Conservation (phyloP, 2,113 vertebrate species). For the Catharus minimus region DNA sequence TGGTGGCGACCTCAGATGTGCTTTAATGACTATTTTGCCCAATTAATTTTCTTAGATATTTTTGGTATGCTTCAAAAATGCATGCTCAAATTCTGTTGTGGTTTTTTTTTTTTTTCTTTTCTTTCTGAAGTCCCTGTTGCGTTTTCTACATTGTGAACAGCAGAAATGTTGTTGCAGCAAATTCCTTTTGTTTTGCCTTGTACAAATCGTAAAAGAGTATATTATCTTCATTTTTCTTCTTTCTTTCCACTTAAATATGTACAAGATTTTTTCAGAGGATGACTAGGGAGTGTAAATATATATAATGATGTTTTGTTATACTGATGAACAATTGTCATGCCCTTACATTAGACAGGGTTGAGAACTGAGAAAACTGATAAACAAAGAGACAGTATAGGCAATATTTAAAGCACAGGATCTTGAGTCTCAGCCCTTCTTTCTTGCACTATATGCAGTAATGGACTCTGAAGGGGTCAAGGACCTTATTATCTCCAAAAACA, state of each 20-base stretch:
- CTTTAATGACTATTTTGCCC: constrained; percentile 11
- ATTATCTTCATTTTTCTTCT: constrained; percentile 57
- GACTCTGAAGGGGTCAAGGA: background rate
- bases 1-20: background rate
- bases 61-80: constrained; percentile 4
- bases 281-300: constrained; percentile 10
- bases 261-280: background rate
- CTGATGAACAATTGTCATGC: constrained; percentile 31
- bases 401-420: background rate
- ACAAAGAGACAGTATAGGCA: background rate
- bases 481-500: background rate
- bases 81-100: background rate
- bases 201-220: background rate
- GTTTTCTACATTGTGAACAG: background rate
- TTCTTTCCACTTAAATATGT: constrained; percentile 29
- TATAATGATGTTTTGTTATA: background rate
- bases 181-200: constrained; percentile 22
- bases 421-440: background rate
- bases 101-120: background rate
- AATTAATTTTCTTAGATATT: constrained; percentile 26
- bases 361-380: background rate
- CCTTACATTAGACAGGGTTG: background rate
- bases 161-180: background rate
- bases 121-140: background rate
- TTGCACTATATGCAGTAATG: background rate